A percentile compares a stretch with the other conserved stretches of the same genome.
phyloP scores from a whole-genome alignment of 2,797 vertebrate species.

The Sparidentex hasta region DNA sequence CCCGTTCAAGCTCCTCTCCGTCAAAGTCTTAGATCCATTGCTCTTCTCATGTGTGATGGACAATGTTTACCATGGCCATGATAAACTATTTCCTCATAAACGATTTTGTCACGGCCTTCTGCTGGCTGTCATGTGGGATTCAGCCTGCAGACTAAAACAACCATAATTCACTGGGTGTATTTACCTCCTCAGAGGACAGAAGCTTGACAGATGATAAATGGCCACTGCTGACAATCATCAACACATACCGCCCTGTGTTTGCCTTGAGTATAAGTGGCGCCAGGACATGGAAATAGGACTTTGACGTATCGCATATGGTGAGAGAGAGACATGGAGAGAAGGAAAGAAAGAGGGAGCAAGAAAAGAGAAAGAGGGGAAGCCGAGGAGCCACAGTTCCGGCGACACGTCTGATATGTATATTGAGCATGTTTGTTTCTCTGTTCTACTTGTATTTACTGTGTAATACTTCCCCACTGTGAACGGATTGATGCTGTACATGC shows the following conservation, averaged over 20 bases:
- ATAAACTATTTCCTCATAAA: slow-evolving; percentile 90
- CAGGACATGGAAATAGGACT: slow-evolving; percentile 93
- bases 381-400: slow-evolving; percentile 22
- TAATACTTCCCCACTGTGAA: slow-evolving; percentile 71
- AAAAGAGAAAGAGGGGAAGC: slow-evolving; percentile 35
- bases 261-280: slow-evolving; percentile 93
- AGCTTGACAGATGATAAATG: slow-evolving; percentile 97
- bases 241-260: slow-evolving; percentile 90
- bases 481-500: slow-evolving; percentile 76
- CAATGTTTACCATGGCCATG: slow-evolving; percentile 85
- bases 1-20: slow-evolving; percentile 41
- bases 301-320: slow-evolving; percentile 81
- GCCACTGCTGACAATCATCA: slow-evolving; percentile 94
- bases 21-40: slow-evolving; percentile 67
- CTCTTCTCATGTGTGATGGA: slow-evolving; percentile 75
- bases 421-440: slow-evolving; percentile 68
- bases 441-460: slow-evolving; percentile 56
- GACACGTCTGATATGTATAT: slow-evolving; percentile 67
- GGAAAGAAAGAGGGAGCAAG: slow-evolving; percentile 27
- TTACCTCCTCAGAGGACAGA: slow-evolving; percentile 92
- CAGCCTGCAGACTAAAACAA: slow-evolving; percentile 91
- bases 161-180: slow-evolving; percentile 94
- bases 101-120: slow-evolving; percentile 87
- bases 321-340: slow-evolving; percentile 48
- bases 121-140: slow-evolving; percentile 90